Evolutionary conservation across 2,888 invertebrate species (phyloP), one percentile per base, ranked within the genome.

Genomic region (Agapostemon virescens): DNA sequence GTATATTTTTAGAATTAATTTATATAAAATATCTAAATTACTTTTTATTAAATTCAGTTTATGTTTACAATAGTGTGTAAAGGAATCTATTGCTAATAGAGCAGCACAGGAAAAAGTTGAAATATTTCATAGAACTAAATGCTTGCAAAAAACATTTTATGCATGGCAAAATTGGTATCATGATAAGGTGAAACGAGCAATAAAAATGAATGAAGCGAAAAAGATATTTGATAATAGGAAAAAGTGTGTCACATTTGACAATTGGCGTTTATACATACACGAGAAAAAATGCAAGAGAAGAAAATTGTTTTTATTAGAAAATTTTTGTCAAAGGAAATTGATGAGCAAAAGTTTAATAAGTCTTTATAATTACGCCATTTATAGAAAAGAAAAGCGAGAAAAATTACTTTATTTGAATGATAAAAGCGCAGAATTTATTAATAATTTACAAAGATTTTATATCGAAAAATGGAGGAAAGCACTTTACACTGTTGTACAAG

Each of bases 201-300:
- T 30, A 11, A 80, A 33, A 66, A 72, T 38, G 15, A 45, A 11
- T 7, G 36, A 77, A 64, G 69, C 85, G 20, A 52, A 55, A 36
- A 30, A 45, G 7, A 77, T 76, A 71, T 42, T 79, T 7, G 72
- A 84, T 45, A 58, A 66, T 71, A 75, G 45, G 36, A 38, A 9
- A 40, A 85, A 84, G 38, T 58, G 17, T 49, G 63, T 45, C 38
- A 61, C 70, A 20, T 69, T 88, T 13, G 20, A 40, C n/a, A 80
- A 84, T 61, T 88, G 88, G 88, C 66, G 75, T 67, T 69, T 78
- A 15, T 88, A 86, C 45, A 70, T 86, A n/a, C 68, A 81, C 63
- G 58, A 45, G 61, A 88, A 86, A n/a, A 88, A 88, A 77, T 84
- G 88, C 33, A 75, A n/a, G 40, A 74, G 74, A 49, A 85, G 86